Evolutionary conservation across 2,797 vertebrate genomes (phyloP).

Genomic region (Sebastes trivittatus): DNA sequence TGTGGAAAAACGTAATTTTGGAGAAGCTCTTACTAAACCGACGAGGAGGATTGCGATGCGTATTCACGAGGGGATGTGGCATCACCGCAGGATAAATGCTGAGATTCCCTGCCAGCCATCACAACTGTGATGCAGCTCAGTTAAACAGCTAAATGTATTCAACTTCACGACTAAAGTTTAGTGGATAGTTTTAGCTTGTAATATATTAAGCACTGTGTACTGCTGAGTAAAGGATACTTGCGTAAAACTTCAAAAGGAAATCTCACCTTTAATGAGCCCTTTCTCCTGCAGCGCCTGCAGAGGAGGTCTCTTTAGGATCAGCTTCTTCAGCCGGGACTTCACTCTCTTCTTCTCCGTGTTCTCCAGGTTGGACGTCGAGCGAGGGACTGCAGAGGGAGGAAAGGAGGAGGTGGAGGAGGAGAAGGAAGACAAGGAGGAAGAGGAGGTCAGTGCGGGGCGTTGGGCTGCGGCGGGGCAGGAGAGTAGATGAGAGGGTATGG

Average conservation of each 20-base stretch:
- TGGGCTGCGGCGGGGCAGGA: conserved; percentile 30
- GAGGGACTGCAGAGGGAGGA: conserved; percentile 75
- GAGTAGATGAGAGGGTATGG: conserved; percentile 73
- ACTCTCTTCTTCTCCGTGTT: conserved; percentile 88
- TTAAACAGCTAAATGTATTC: conserved; percentile 7
- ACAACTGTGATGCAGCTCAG: conserved; percentile 14
- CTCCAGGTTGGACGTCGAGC: conserved; percentile 83
- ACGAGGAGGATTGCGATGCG: conserved; percentile 7
- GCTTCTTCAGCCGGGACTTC: conserved; percentile 88
- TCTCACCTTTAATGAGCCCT: conserved; percentile 89
- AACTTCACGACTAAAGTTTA: background rate
- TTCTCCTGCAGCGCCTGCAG: conserved; percentile 92
- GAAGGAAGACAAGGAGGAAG: conserved; percentile 40
- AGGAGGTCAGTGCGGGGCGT: conserved; percentile 62
- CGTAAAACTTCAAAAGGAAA: conserved; percentile 19
- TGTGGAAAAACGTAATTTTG: conserved; percentile 1
- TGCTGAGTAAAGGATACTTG: conserved; percentile 19
- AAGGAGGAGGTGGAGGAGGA: conserved; percentile 32
- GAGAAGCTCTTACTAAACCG: conserved; percentile 23
- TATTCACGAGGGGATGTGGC: conserved; percentile 25
- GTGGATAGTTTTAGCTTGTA: background rate
- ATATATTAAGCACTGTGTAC: background rate
- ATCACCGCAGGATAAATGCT: conserved; percentile 32
- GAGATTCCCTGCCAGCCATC: conserved; percentile 45
- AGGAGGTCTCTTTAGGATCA: conserved; percentile 90